Percentiles rank a stretch among this genome's conserved stretches.
These are phyloP conservation scores for Tragulus kanchil DNA, from an alignment of 2,113 vertebrate species.

Conservation along the genomic window DNA sequence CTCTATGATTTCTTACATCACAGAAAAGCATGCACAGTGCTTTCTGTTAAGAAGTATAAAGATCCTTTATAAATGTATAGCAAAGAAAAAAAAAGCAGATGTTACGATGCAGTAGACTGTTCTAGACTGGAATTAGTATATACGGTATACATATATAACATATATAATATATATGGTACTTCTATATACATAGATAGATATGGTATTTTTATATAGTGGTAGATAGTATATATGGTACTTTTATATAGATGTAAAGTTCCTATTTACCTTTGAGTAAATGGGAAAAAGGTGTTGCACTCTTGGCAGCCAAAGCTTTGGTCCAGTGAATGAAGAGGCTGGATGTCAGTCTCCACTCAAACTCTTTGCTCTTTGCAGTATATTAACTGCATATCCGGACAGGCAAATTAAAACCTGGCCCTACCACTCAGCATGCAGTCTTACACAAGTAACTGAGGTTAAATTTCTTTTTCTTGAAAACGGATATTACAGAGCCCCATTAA, in stretches of 20 bases:
- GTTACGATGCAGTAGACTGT: neutral
- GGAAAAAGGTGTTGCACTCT: neutral
- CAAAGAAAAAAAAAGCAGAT: neutral
- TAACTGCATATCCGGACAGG: neutral
- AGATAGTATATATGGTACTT: neutral
- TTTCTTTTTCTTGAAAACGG: conserved; percentile 30
- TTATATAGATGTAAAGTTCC: neutral
- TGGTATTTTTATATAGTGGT: too few relatives aligned
- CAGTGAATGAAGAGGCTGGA: neutral
- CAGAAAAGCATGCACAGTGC: conserved; percentile 1
- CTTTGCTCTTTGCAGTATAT: neutral
- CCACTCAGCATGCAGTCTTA: neutral
- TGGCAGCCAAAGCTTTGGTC: neutral
- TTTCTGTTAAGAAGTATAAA: conserved; percentile 2
- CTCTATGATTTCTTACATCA: conserved; percentile 39
- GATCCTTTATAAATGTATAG: conserved; percentile 24
- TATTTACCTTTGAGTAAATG: neutral
- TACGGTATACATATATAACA: neutral
- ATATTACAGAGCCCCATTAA: neutral
- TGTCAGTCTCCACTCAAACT: neutral
- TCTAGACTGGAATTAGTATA: neutral
- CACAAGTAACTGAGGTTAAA: neutral
- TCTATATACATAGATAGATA: neutral
- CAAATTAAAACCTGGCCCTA: conserved; percentile 37
- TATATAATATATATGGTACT: neutral